phyloP scores from a whole-genome alignment of 2,888 invertebrate genomes.

The Chrysolina americana region DNA sequence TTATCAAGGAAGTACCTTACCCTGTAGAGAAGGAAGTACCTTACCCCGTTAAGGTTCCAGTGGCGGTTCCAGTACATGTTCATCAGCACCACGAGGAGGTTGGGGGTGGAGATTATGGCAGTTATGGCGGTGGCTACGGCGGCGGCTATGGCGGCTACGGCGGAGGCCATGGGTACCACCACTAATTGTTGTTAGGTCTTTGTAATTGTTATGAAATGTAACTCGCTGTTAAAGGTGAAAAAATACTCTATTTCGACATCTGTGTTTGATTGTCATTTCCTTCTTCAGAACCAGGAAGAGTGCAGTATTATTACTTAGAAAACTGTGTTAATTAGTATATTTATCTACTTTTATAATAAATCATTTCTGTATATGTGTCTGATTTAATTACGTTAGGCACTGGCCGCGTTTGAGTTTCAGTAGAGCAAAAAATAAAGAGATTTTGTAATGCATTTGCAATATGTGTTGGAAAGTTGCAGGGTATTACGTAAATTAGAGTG shows the following conservation, averaged over 20 bases:
- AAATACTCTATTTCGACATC: slow-evolving; percentile 47
- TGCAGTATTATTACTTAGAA: slow-evolving; percentile 66
- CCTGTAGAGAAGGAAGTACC: slow-evolving; percentile 85
- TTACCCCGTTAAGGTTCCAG: slow-evolving; percentile 83
- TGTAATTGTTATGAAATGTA: slow-evolving; percentile 55
- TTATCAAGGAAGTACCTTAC: slow-evolving; percentile 82
- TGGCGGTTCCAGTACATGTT: slow-evolving; percentile 77
- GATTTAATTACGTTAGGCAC: slow-evolving; percentile 28
- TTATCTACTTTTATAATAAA: slow-evolving; percentile 63
- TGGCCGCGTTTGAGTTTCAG: not conserved
- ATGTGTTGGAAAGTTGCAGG: not conserved
- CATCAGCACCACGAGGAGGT: slow-evolving; percentile 71
- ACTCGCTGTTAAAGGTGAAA: slow-evolving; percentile 37
- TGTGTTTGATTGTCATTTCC: slow-evolving; percentile 56
- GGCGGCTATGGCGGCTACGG: slow-evolving; percentile 41
- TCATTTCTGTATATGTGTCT: slow-evolving; percentile 54
- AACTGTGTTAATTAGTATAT: slow-evolving; percentile 67
- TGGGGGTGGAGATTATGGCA: slow-evolving; percentile 52
- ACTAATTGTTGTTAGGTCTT: slow-evolving; percentile 56
- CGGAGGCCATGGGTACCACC: slow-evolving; percentile 52
- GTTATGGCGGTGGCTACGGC: slow-evolving; percentile 35
- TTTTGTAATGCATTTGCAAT: not conserved
- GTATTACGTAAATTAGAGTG: slow-evolving; percentile 1
- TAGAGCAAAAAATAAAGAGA: not conserved
- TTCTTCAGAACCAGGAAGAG: slow-evolving; percentile 57